A percentile compares a stretch with the other conserved stretches of the same genome.
Evolutionary conservation across 2,113 vertebrate species (phyloP).

Genomic region (Odocoileus hemionus): DNA sequence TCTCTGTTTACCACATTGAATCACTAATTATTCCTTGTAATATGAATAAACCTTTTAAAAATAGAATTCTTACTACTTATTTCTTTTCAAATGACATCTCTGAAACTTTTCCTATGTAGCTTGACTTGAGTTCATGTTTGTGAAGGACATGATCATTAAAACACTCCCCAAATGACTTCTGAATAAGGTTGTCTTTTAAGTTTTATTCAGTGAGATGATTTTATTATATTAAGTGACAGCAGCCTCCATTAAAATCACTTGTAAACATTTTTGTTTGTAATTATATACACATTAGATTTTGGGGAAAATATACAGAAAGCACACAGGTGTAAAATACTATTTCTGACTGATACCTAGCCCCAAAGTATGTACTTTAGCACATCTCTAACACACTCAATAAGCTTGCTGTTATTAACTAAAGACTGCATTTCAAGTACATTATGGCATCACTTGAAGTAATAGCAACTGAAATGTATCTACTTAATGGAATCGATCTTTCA

Average conservation of each 20-base stretch:
- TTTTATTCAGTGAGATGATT: not conserved
- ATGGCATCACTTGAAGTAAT: slow-evolving; percentile 68
- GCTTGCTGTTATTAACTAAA: slow-evolving; percentile 70
- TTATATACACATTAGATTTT: not conserved
- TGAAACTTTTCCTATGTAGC: not conserved
- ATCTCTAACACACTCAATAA: slow-evolving; percentile 50
- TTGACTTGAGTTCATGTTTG: not conserved
- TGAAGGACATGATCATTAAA: not conserved
- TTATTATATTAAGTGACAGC: not conserved
- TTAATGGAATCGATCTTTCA: slow-evolving; percentile 72
- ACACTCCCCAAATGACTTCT: not conserved
- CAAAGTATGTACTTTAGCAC: slow-evolving; percentile 50
- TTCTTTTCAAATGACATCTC: not conserved
- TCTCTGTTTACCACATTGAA: not conserved
- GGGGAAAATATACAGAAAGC: not conserved
- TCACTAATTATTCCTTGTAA: not conserved
- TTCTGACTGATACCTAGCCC: slow-evolving; percentile 39
- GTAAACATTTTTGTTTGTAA: not conserved
- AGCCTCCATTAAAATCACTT: rapidly evolving
- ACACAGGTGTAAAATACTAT: not conserved
- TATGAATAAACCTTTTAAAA: not conserved
- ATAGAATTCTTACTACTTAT: not conserved
- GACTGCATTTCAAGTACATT: slow-evolving; percentile 72
- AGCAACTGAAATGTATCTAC: slow-evolving; percentile 76
- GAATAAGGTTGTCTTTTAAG: not conserved